Percentiles rank a stretch among this genome's conserved stretches.
These are phyloP conservation scores for Camelus bactrianus DNA, from an alignment of 2,113 vertebrate species.

Conservation along the genomic window DNA sequence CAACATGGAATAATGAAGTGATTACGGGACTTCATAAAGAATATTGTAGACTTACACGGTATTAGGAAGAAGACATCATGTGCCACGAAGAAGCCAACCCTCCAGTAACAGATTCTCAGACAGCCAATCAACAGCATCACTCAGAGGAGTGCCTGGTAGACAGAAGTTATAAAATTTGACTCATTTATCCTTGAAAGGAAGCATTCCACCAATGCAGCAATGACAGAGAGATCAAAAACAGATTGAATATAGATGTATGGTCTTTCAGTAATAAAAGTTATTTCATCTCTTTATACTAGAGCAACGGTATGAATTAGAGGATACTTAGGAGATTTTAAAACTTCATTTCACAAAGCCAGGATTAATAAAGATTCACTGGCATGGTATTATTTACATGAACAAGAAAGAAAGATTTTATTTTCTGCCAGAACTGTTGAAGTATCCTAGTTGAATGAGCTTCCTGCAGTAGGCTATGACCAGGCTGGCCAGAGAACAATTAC, in stretches of 20 bases:
- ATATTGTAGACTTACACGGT: neutral
- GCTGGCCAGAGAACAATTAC: constrained; percentile 53
- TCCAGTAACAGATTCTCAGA: constrained; percentile 1
- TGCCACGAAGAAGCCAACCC: neutral
- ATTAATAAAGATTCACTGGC: constrained; percentile 48
- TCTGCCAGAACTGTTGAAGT: constrained; percentile 62
- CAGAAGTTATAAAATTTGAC: constrained; percentile 20
- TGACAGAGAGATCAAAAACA: constrained; percentile 23
- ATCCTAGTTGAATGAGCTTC: constrained; percentile 41
- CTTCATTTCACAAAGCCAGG: constrained; percentile 65
- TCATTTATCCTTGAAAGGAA: neutral
- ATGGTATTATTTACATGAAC: constrained; percentile 40
- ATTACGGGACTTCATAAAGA: constrained; percentile 21
- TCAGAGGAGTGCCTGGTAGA: neutral
- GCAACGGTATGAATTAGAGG: constrained; percentile 37
- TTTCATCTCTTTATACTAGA: constrained; percentile 4
- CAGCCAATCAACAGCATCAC: neutral
- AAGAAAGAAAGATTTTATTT: constrained; percentile 53
- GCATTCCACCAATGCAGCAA: neutral
- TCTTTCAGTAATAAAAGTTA: constrained; percentile 38
- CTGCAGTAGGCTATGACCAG: constrained; percentile 31
- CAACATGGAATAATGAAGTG: neutral
- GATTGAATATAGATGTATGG: neutral
- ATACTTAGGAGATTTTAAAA: constrained; percentile 45
- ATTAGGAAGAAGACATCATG: neutral